Base-by-base conservation (phyloP, 2,113 vertebrate genomes). In the Scomber colias region DNA sequence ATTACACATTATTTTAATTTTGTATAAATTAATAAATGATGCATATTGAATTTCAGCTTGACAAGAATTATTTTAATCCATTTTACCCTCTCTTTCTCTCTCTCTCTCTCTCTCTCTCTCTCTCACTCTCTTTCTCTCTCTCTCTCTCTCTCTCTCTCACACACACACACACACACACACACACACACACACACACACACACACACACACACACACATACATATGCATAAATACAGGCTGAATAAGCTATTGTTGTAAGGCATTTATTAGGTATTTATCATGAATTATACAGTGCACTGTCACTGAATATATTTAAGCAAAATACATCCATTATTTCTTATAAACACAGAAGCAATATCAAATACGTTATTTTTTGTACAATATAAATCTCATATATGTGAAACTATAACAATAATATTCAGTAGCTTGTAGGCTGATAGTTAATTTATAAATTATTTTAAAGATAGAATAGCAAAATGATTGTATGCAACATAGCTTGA, bases 1-100 rank as follows among this genome's bases (percentile, higher is more conserved):
- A 91, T 90, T 87, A 92, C 87, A 89, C 87, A 88, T 71, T 72
- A 84, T 91, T 94, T 94, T 90, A 91, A 92, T 95, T 95, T 95
- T 95, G 91, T 93, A 95, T 81, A 92, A 94, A 94, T 91, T 71
- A 95, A 95, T 95, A 95, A 95, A 95, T 90, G 77, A 93, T 87
- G 92, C 90, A 87, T 87, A 94, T 56, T 79, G 76, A 93, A 79
- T 19, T 21, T 24, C 48, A 11, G 44, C 35, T 40, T 40, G 35
- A 40, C 9, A 35, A 0, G 77, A 72, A 50, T 59, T 60, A 5
- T 45, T 73, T 72, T 72, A 16, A 75, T 70, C 16, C 13, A 49
- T 50, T 14, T 30, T 63, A 50, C 11, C 27, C 31, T 61, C 30
- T 19, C 31, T 31, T 7, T 9, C 35, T 2, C 35, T 14, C n/a